Evolutionary conservation across 2,888 invertebrate species (phyloP).

Genomic region (Odontothrips loti): DNA sequence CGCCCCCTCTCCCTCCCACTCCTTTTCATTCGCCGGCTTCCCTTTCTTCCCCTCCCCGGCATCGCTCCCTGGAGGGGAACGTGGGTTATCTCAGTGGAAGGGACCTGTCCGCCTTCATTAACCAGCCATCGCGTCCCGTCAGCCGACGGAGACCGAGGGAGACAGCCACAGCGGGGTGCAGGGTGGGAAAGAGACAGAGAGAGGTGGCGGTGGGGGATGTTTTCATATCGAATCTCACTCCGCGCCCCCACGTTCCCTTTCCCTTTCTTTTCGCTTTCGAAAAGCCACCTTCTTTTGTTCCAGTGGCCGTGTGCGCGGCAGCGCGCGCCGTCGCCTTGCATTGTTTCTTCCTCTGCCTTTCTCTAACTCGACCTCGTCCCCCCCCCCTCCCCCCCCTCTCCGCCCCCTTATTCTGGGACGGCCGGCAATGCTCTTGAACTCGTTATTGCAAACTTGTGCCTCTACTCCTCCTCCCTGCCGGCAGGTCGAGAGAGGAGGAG

Average conservation of each 20-base stretch:
- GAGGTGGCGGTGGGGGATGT: not conserved
- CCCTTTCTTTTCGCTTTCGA: not conserved
- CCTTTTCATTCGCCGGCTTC: not conserved
- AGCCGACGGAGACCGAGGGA: not conserved
- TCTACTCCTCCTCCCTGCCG: not conserved
- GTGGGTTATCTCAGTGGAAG: conserved; percentile 20
- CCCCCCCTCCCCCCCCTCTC: not conserved
- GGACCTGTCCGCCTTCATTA: conserved; percentile 19
- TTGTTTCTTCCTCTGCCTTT: not conserved
- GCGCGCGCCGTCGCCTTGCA: too few relatives aligned
- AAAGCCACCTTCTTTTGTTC: too few relatives aligned
- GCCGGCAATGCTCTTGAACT: not conserved
- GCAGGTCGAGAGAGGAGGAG: not conserved
- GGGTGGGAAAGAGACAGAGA: not conserved
- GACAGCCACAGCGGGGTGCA: not conserved
- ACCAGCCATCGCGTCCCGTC: not conserved
- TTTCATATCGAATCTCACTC: too few relatives aligned
- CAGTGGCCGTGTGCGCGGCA: too few relatives aligned
- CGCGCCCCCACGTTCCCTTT: not conserved
- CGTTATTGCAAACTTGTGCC: not conserved
- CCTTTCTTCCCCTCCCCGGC: not conserved
- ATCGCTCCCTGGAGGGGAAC: not conserved
- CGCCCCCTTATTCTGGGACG: not conserved
- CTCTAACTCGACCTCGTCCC: not conserved
- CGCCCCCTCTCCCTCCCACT: not conserved